Base-by-base conservation (phyloP, 2,113 vertebrate species). In the Cyanoderma ruficeps region DNA sequence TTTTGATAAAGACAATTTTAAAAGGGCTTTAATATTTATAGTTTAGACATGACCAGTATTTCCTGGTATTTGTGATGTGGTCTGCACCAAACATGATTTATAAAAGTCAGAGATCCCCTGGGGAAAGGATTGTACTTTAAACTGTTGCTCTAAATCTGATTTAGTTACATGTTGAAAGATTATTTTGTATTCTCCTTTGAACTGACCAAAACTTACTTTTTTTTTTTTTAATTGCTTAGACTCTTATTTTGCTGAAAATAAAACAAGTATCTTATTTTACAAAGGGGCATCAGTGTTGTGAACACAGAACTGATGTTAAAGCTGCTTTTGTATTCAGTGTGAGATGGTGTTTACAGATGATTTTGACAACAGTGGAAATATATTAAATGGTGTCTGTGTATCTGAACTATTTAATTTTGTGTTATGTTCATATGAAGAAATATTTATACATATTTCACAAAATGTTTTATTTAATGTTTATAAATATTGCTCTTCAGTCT, bases 281-380 rank as follows among this genome's bases (percentile, higher is more conserved):
- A 97, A 89, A 80, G 83, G 96, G 94, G 93, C 97, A 92, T 98
- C 97, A 83, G 84, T 97, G 97, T 97, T 94, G 87, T 97, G 97
- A 97, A 92, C 97, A 96, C 96, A 84, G 92, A 97, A 96, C 96
- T 97, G 94, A 96, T 98, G 96, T 98, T 97, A 97, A 98, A 97
- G 98, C 98, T 98, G 98, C 98, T 98, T 98, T 97, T 98, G 98
- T 99, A 98, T 98, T 98, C 97, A 97, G 97, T 98, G 98, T 99
- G 98, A 98, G 98, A 98, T 98, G 98, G 98, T 99, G 98, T 99
- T 99, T 99, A 98, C 98, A 98, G 97, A 93, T 97, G 97, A 98
- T 98, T 98, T 98, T 98, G 97, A 98, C 98, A 96, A 97, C 97
- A 98, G 98, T 98, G 98, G 98, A 97, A 90, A 95, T 98, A 98